phyloP scores from a whole-genome alignment of 2,888 invertebrate genomes.

The Strigamia transsilvanica region DNA sequence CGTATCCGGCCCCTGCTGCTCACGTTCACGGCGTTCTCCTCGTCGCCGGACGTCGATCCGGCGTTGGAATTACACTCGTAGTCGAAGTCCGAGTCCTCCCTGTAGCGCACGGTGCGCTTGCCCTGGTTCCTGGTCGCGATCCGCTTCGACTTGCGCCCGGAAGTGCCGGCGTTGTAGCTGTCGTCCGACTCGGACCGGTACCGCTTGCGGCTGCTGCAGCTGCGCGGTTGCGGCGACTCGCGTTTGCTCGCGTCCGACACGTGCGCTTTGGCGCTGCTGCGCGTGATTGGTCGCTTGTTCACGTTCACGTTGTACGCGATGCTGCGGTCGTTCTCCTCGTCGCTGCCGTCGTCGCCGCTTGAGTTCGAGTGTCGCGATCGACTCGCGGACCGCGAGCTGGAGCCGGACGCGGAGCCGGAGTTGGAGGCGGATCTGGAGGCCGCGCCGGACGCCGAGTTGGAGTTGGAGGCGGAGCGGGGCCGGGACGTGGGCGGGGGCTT shows the following conservation, averaged over 20 bases:
- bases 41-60: constrained; percentile 58
- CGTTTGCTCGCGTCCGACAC: not conserved
- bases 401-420: not conserved
- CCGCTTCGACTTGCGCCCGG: constrained; percentile 60
- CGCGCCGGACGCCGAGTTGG: not conserved
- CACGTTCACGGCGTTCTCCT: constrained; percentile 62
- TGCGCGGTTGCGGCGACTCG: not conserved
- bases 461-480: not conserved
- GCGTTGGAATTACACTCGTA: constrained; percentile 56
- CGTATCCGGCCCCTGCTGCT: constrained; percentile 86
- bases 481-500: not conserved
- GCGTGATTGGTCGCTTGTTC: constrained; percentile 27
- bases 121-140: constrained; percentile 59
- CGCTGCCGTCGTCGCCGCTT: constrained; percentile 57
- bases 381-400: constrained; percentile 50
- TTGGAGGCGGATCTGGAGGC: not conserved
- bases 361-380: constrained; percentile 50
- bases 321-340: constrained; percentile 59
- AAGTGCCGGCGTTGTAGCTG: constrained; percentile 56
- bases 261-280: constrained; percentile 15
- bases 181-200: constrained; percentile 52
- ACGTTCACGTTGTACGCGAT: constrained; percentile 28
- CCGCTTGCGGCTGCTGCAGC: constrained; percentile 27
- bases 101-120: constrained; percentile 63
- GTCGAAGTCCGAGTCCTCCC: constrained; percentile 61